Base-by-base conservation (phyloP, 2,888 invertebrate species). In the Leptopilina myrica region DNA sequence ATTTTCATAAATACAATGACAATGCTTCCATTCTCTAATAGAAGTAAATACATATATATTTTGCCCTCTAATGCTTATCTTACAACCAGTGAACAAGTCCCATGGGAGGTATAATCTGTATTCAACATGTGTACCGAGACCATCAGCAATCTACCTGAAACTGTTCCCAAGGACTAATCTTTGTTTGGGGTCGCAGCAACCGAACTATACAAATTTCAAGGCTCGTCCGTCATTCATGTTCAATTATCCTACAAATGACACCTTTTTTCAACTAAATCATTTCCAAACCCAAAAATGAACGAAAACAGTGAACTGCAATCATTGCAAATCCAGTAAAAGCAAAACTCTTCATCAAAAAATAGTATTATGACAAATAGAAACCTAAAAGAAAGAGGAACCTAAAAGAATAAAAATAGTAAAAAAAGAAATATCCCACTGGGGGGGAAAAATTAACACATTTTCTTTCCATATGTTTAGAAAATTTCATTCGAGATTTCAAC, bases 401-500 rank as follows among this genome's bases (percentile, higher is more conserved):
- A 33, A 33, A 33, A 33, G 3, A 33, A 33, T 33, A 33, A 33
- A 33, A 33, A 33, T 33, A 33, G 33, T 33, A 33, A 5, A 33
- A 33, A 33, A 33, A 33, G 5, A 33, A 33, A 33, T 33, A 33
- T 33, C 33, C 4, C 5, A 33, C 4, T 33, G 84, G 85, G 40
- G 81, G 75, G 84, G 79, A 82, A 84, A 86, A 84, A 86, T 86
- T 83, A 85, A 86, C 86, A 84, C 84, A 81, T 43, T 8, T 8
- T 43, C 8, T 0, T 8, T 6, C 43, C 83, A 82, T 83, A 81
- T 83, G 85, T 83, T 84, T 33, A 79, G 79, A 81, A 83, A 81
- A 85, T 85, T 84, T 83, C 80, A 56, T 78, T 78, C 62, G 62
- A 20, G 62, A 62, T 62, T 62, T 20, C 15, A 20, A 81, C 79